phyloP scores from a whole-genome alignment of 2,113 vertebrate genomes.

The Menidia beryllina region DNA sequence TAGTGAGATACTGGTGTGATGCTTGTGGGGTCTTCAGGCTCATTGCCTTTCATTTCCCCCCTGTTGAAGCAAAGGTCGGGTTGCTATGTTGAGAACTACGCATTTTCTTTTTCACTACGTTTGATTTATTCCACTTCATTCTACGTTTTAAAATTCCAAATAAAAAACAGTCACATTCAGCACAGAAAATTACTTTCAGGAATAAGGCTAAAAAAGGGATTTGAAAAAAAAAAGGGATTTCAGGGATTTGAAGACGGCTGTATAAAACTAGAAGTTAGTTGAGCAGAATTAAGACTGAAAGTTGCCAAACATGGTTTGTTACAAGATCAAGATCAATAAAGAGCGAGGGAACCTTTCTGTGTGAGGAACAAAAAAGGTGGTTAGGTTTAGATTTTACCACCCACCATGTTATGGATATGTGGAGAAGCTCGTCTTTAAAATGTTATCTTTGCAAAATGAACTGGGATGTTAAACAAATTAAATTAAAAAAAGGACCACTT shows the following conservation, averaged over 20 bases:
- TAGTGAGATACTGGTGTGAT: constrained; percentile 35
- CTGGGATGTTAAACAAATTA: too few relatives aligned
- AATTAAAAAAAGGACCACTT: too few relatives aligned
- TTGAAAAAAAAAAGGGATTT: too few relatives aligned
- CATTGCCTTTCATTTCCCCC: constrained; percentile 8
- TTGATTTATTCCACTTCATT: neutral
- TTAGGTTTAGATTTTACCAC: neutral
- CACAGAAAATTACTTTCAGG: neutral
- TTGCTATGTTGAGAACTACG: neutral
- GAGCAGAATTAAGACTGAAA: too few relatives aligned
- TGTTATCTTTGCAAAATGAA: neutral
- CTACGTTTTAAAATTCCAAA: neutral
- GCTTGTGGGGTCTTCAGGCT: constrained; percentile 39
- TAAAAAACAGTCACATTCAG: neutral
- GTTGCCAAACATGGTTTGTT: neutral
- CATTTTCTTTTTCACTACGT: neutral
- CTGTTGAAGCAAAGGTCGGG: constrained; percentile 3
- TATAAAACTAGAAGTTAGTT: too few relatives aligned
- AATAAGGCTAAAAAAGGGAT: too few relatives aligned
- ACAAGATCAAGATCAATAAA: too few relatives aligned
- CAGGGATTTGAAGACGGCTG: too few relatives aligned
- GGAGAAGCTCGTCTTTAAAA: neutral
- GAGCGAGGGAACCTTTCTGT: too few relatives aligned
- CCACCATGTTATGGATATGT: neutral
- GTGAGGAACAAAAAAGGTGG: neutral